phyloP scores from a whole-genome alignment of 2,888 invertebrate genomes.

The Nomada hirtipes region DNA sequence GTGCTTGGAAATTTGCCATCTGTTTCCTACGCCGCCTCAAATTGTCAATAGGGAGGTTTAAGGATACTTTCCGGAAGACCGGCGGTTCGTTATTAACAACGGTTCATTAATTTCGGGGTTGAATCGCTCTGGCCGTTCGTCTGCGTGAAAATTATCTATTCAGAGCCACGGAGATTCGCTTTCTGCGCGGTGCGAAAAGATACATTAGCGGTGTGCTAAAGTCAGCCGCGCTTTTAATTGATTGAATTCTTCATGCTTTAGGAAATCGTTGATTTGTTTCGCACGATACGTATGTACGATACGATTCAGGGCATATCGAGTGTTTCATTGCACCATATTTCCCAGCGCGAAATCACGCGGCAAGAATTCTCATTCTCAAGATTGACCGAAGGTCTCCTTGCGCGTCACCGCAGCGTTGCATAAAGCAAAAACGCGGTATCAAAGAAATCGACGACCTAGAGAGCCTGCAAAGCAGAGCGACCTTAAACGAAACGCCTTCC shows the following conservation, averaged over 20 bases:
- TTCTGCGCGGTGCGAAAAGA: too few relatives aligned
- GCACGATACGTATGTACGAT: not conserved
- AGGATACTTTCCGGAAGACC: not conserved
- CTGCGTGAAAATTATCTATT: too few relatives aligned
- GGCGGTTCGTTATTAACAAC: not conserved
- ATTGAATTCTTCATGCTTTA: too few relatives aligned
- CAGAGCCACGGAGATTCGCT: too few relatives aligned
- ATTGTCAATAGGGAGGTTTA: not conserved
- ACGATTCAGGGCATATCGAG: not conserved
- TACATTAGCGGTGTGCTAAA: too few relatives aligned
- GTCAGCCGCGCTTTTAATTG: too few relatives aligned
- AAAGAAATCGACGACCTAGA: slow-evolving; percentile 37
- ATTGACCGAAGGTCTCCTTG: slow-evolving; percentile 25
- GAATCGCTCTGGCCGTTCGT: too few relatives aligned
- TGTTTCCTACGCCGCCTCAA: slow-evolving; percentile 64
- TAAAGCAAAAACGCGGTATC: slow-evolving; percentile 22
- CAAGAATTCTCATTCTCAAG: slow-evolving; percentile 20
- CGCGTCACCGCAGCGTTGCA: slow-evolving; percentile 20
- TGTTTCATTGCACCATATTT: not conserved
- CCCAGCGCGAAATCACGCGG: not conserved
- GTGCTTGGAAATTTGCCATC: slow-evolving; percentile 76
- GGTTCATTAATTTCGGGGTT: slow-evolving; percentile 2
- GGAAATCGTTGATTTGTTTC: too few relatives aligned
- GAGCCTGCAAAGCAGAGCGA: not conserved
- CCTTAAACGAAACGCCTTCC: not conserved